Conservation (phyloP, 2,113 vertebrate species). For the Muntiacus muntjak region DNA sequence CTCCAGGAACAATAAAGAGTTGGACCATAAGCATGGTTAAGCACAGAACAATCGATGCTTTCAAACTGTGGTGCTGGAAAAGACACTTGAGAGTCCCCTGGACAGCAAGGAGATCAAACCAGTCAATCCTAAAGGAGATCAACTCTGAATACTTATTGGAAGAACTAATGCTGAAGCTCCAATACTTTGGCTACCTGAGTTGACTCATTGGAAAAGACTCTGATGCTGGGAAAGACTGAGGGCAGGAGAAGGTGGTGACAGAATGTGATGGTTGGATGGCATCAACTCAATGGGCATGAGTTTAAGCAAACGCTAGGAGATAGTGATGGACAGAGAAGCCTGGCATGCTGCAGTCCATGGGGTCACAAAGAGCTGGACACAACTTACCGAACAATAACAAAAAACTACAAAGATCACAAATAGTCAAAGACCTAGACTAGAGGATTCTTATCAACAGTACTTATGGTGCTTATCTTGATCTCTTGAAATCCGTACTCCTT, state of each 20-base stretch:
- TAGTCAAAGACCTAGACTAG: neutral
- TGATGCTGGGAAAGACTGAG: neutral
- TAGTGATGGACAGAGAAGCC: neutral
- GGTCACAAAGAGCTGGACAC: neutral
- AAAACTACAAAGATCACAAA: neutral
- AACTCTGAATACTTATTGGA: neutral
- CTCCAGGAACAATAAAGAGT: neutral
- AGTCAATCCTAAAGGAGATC: neutral
- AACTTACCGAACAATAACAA: neutral
- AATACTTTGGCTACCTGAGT: neutral
- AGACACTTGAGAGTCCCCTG: neutral
- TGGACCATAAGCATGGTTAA: neutral
- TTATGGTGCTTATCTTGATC: accelerated
- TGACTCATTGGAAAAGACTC: neutral
- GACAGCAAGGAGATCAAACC: neutral
- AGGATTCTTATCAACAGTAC: neutral
- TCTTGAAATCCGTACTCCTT: neutral
- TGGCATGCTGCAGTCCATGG: neutral
- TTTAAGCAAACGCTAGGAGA: neutral
- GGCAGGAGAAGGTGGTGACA: neutral
- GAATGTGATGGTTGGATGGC: neutral
- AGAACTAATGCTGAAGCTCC: neutral
- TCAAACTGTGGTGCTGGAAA: neutral
- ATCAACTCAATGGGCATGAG: neutral
- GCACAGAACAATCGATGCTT: neutral